Conservation (phyloP, 92 coral and sea anemone genomes). For the Epizoanthus rinbou region DNA sequence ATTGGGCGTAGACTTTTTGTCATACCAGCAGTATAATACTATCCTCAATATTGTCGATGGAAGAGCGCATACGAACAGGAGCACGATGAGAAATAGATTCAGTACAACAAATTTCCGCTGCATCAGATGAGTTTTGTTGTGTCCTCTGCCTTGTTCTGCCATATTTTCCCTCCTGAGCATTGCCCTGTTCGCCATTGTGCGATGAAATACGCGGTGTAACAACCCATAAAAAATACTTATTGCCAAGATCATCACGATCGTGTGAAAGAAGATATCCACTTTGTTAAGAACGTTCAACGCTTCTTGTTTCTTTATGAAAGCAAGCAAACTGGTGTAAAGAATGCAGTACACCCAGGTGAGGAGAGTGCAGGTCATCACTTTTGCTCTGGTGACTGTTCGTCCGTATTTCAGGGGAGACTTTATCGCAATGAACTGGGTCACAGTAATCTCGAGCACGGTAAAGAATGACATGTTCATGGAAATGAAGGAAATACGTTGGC, state of each 20-base stretch:
- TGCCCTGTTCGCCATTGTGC: constrained; percentile 28
- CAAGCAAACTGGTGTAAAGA: background rate
- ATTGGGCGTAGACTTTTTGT: background rate
- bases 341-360: constrained; percentile 27
- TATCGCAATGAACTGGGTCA: constrained; percentile 43
- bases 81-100: constrained; percentile 39
- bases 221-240: constrained; percentile 30
- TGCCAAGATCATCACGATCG: background rate
- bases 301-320: background rate
- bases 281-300: background rate
- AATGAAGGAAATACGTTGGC: background rate
- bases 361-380: background rate
- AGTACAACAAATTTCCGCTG: constrained; percentile 41
- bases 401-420: constrained; percentile 49
- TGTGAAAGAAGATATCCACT: constrained; percentile 32
- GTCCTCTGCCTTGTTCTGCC: background rate
- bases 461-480: constrained; percentile 41
- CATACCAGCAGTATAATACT: background rate
- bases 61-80: constrained; percentile 8
- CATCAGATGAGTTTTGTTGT: background rate
- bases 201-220: constrained; percentile 29
- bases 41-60: background rate
- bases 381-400: constrained; percentile 31
- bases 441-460: constrained; percentile 39
- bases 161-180: constrained; percentile 15